Evolutionary conservation across 1,140 invertebrate species (phyloP), one percentile per base, ranked within the genome.

Genomic region (Physella acuta): DNA sequence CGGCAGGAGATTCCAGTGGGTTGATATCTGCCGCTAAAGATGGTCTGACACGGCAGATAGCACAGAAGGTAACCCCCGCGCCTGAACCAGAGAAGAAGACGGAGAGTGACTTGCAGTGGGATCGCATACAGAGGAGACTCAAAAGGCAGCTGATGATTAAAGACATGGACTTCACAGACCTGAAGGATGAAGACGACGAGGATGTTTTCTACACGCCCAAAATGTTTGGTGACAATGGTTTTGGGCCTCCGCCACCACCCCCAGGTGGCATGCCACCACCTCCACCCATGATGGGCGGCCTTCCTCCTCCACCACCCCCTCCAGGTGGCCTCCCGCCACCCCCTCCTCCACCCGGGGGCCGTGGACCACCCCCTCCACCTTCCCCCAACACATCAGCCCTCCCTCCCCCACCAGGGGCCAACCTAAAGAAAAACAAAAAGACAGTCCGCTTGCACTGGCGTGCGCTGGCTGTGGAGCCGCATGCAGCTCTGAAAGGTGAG

Each of bases 361-460:
- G 87, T 3, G 82, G 83, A 16, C 39, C 73, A 71, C 85, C 87
- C 11, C 87, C 88, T 28, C 81, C 86, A 0, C 76, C 77, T 0
- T 84, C 86, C 84, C 3, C 82, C 80, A 55, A 68, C 78, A 44
- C 79, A 71, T 80, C 51, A 36, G 73, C 81, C 75, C 58, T 84
- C 44, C 78, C 85, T 24, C 85, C 82, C 44, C 81, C 86, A 8
- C 77, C 84, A 34, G 87, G 86, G 70, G 85, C 77, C 51, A 75
- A 83, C 49, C 68, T 80, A 24, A 92, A 92, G 79, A 97, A 97
- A 82, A 95, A 90, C 76, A 98, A 97, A 83, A 98, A 98, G 84
- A 98, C 97, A n/a, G 92, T 99, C 3, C 98, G 98, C 87, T 86
- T 99, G n/a, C 99, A 99, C 84, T 99, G 97, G 97, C 93, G 93